Base-by-base conservation (phyloP, 2,113 vertebrate species). In the Vimba vimba region DNA sequence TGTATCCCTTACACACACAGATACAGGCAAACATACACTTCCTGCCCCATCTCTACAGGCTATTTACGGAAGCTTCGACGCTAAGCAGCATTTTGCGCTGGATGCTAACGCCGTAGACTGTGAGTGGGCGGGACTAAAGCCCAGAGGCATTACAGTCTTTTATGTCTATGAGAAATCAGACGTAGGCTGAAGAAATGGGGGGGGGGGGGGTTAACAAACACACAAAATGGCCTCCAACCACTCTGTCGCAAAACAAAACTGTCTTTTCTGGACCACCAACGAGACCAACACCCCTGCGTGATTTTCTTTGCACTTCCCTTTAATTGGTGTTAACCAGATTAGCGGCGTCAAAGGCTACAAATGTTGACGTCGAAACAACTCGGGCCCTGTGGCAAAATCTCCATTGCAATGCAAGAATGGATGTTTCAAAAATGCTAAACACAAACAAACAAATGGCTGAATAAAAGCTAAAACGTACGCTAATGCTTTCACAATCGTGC, bases 321-420 rank as follows among this genome's bases (percentile, higher is more conserved):
- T 77, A 86, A 86, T 79, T 85, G 82, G 92, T 91, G 91, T 93
- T 93, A 94, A 94, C 93, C 91, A 93, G 93, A 94, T 94, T 94
- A 94, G 93, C 85, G 6, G 30, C 73, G 71, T 76, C 39, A 30
- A 83, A n/a, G 76, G 60, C 47, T 81, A 60, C 79, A 84, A 74
- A 47, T 43, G 27, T 30, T 88, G 87, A 83, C 62, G 69, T 69
- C 50, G 66, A 27, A 69, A 83, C 76, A 52, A 88, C 64, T 86
- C 6, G 25, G 79, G 71, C 52, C 82, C 87, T 85, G 82, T 84
- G 82, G 87, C 71, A 25, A 74, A 83, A 85, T 86, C 60, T 55
- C 87, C 45, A 55, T 27, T 68, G 45, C 74, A 64, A 77, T 64
- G 75, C 36, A 59, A 88, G 81, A 82, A 57, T 33, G 43, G 50